Base-by-base conservation (phyloP, 2,113 vertebrate species). In the Calonectris borealis region DNA sequence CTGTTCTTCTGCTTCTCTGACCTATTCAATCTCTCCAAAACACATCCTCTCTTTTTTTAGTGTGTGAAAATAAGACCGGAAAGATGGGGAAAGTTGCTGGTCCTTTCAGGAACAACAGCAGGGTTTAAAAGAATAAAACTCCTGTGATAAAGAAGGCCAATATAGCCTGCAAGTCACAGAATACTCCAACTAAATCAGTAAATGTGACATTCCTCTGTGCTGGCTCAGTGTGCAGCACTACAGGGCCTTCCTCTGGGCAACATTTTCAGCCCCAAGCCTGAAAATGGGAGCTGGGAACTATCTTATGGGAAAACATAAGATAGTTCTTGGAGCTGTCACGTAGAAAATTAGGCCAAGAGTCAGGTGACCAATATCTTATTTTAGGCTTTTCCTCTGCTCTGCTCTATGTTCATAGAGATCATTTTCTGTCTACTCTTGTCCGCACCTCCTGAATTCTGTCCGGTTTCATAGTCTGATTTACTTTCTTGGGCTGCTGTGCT, bases 291-390 rank as follows among this genome's bases (percentile, higher is more conserved):
- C n/a, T n/a, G n/a, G n/a, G n/a, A n/a, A n/a, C n/a, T n/a, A n/a
- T n/a, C 19, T 93, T 79, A 91, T 90, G 71, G 85, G 71, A 94
- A 94, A 94, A 64, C 36, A 75, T 64, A 57, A 87, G 69, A 44
- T 11, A 68, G 68, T 91, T 88, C 71, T 81, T 88, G 55, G 86
- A 92, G 86, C 42, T 80, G n/a, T 81, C 54, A 16, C n/a, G 3
- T 64, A 77, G 62, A 73, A 86, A 90, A 83, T 9, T 42, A n/a
- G 42, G 38, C 60, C n/a, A 66, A 42, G 61, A 93, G 26, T 91
- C 84, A 82, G 77, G 42, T 84, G 86, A 89, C 61, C 34, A 48
- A 51, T 42, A 36, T 82, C 77, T 91, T 89, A 71, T 72, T 94
- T 91, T 75, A 82, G 83, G 52, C 70, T 93, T 92, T 89, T 87